Conservation (phyloP, 1,140 invertebrate species). For the Penaeus vannamei region DNA sequence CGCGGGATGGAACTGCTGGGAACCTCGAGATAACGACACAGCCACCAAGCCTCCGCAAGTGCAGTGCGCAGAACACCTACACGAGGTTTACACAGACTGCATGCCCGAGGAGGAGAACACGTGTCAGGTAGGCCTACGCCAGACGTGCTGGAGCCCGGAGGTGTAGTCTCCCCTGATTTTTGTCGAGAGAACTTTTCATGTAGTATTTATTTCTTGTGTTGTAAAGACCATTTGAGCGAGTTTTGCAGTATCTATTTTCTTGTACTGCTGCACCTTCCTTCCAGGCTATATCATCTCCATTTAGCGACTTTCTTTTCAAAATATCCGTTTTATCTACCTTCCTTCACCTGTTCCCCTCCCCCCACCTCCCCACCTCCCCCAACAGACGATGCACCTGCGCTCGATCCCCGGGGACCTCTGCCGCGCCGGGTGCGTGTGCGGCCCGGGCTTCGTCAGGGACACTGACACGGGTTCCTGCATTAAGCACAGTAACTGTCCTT, state of each 20-base stretch:
- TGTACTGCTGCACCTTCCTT: too few species aligned
- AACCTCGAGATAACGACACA: conserved; percentile 65
- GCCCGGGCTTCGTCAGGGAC: conserved; percentile 83
- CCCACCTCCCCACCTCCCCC: not conserved
- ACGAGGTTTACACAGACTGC: conserved; percentile 83
- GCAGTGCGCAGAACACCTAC: conserved; percentile 76
- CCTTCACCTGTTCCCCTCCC: too few species aligned
- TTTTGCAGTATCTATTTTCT: too few species aligned
- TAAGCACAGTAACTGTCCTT: conserved; percentile 82
- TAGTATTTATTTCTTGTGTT: too few species aligned
- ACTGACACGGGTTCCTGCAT: conserved; percentile 80
- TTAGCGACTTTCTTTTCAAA: too few species aligned
- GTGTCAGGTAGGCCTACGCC: conserved; percentile 77
- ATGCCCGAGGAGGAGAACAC: conserved; percentile 82
- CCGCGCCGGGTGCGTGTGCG: conserved; percentile 84
- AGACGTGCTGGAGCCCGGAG: too few species aligned
- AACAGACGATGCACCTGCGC: conserved; percentile 81
- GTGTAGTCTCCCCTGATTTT: too few species aligned
- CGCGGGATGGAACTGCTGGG: conserved; percentile 82
- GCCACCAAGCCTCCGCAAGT: conserved; percentile 76
- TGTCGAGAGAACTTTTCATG: too few species aligned
- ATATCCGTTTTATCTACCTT: too few species aligned
- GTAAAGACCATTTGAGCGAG: too few species aligned
- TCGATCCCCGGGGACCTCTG: conserved; percentile 74
- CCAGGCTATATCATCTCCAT: too few species aligned